Conservation (phyloP, 2,888 invertebrate genomes). For the Cephonodes hylas region DNA sequence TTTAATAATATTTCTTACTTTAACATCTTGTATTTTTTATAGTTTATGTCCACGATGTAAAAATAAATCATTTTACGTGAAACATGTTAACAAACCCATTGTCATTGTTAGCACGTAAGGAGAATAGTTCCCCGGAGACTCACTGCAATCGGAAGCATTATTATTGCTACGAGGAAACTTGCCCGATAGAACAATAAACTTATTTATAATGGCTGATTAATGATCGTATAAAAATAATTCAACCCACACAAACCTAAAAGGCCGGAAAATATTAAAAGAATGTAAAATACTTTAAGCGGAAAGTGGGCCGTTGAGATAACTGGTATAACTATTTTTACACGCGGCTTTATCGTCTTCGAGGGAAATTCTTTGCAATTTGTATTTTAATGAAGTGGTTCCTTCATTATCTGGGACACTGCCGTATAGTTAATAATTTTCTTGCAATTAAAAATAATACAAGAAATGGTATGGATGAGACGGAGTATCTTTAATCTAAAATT, state of each 20-base stretch:
- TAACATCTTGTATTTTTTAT: not conserved
- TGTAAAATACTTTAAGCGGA: not conserved
- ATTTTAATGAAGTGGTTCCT: not conserved
- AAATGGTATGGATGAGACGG: not conserved
- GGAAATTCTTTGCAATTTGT: not conserved
- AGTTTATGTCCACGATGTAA: not conserved
- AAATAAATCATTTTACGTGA: not conserved
- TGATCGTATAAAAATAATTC: not conserved
- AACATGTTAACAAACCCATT: not conserved
- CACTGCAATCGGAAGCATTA: constrained; percentile 6
- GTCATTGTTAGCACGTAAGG: not conserved
- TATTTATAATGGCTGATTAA: constrained; percentile 1
- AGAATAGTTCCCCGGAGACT: not conserved
- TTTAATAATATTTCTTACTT: not conserved
- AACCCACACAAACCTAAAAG: not conserved
- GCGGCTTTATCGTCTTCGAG: not conserved
- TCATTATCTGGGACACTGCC: not conserved
- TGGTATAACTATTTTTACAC: constrained; percentile 4
- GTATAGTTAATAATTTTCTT: not conserved
- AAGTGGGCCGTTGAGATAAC: constrained; percentile 2
- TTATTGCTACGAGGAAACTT: not conserved
- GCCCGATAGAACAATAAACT: not conserved
- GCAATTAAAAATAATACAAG: not conserved
- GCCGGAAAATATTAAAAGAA: not conserved
- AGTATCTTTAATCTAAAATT: not conserved